Percentiles rank a stretch among this genome's conserved stretches.
These are phyloP conservation scores for Potorous gilbertii DNA, from an alignment of 2,797 vertebrate genomes.

Conservation along the genomic window DNA sequence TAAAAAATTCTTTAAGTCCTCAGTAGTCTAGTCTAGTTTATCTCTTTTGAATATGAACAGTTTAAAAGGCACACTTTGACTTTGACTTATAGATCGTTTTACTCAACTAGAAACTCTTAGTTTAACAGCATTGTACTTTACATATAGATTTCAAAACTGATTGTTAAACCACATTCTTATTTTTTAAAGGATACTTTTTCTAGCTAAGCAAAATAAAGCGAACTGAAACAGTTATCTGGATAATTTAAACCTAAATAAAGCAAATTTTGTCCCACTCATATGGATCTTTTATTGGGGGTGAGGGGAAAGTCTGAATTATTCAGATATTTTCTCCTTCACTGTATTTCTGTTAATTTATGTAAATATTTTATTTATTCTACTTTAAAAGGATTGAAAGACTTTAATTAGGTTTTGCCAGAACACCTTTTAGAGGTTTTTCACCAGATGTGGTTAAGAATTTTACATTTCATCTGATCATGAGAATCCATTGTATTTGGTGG, in stretches of 20 bases:
- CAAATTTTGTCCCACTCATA: background rate
- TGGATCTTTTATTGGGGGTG: conserved; percentile 16
- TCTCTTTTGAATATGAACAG: background rate
- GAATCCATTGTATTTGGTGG: background rate
- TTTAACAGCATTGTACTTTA: conserved; percentile 66
- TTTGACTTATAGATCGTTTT: background rate
- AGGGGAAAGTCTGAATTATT: conserved; percentile 10
- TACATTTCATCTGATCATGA: background rate
- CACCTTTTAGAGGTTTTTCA: background rate
- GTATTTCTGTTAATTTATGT: background rate
- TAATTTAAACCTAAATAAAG: background rate
- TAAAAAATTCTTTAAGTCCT: background rate
- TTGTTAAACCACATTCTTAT: conserved; percentile 51
- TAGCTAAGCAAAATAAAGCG: background rate
- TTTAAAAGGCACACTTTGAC: background rate
- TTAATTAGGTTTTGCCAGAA: conserved; percentile 21
- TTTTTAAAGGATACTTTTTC: conserved; percentile 42
- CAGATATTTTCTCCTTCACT: background rate
- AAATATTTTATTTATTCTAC: background rate
- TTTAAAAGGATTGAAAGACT: conserved; percentile 25
- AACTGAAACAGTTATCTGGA: background rate
- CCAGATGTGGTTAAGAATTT: background rate
- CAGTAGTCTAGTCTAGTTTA: background rate
- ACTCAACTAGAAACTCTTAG: conserved; percentile 74
- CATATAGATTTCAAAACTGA: conserved; percentile 48